Evolutionary conservation across 2,113 vertebrate species (phyloP).

Genomic region (Mellivora capensis): DNA sequence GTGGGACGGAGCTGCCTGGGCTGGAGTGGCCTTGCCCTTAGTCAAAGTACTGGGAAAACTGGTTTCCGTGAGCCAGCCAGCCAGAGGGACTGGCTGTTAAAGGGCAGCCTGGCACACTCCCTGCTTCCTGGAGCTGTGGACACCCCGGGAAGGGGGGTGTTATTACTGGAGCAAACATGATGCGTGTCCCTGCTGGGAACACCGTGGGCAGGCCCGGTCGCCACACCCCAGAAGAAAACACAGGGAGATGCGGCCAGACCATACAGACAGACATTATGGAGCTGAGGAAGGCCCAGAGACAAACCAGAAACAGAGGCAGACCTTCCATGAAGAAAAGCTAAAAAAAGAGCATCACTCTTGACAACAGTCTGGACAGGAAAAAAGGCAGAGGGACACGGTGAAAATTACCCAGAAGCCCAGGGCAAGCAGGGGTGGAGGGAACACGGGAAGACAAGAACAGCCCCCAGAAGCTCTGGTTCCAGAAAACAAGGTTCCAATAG

Average conservation of each 20-base stretch:
- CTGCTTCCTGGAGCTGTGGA: neutral
- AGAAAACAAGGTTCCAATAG: neutral
- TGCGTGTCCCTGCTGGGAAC: neutral
- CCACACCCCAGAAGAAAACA: neutral
- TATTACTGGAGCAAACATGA: neutral
- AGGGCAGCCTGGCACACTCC: neutral
- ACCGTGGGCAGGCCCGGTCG: neutral
- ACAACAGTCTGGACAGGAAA: neutral
- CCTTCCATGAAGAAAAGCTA: neutral
- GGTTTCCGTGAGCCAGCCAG: neutral
- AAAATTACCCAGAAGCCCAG: neutral
- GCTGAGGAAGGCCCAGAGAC: neutral
- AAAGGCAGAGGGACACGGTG: neutral
- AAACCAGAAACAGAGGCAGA: neutral
- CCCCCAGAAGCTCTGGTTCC: neutral
- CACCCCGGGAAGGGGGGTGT: neutral
- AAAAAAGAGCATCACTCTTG: neutral
- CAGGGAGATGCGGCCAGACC: neutral
- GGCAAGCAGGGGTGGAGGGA: neutral
- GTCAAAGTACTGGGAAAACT: slow-evolving; percentile 14
- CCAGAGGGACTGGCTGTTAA: neutral
- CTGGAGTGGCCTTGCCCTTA: neutral
- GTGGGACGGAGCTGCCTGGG: neutral
- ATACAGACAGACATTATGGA: neutral
- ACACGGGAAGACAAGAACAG: neutral